Evolutionary conservation across 2,888 invertebrate genomes (phyloP).

Genomic region (Acanthosepion esculentum): DNA sequence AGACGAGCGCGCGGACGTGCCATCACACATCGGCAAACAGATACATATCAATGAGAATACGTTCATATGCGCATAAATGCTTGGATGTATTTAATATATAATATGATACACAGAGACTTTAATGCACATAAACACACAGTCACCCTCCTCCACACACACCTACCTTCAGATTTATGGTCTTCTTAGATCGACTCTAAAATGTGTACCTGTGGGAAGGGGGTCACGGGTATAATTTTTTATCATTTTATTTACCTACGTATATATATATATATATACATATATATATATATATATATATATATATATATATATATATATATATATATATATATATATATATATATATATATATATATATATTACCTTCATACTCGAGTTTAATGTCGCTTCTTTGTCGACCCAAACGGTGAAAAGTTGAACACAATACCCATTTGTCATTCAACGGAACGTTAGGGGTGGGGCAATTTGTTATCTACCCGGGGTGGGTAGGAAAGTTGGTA

Average conservation of each 20-base stretch:
- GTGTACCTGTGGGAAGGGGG: background rate
- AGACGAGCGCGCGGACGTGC: background rate
- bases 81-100: background rate
- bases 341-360: background rate
- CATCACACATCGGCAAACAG: background rate
- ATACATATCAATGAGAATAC: background rate
- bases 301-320: too few species aligned
- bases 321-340: too few species aligned
- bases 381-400: slow-evolving; percentile 21
- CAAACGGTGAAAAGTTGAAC: slow-evolving; percentile 11
- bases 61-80: background rate
- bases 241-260: too few species aligned
- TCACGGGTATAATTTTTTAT: background rate
- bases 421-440: background rate
- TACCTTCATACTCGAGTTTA: background rate
- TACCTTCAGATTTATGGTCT: background rate
- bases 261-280: too few species aligned
- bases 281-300: too few species aligned
- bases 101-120: background rate
- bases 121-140: background rate
- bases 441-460: background rate
- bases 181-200: background rate
- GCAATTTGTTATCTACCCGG: slow-evolving; percentile 33
- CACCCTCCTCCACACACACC: background rate
- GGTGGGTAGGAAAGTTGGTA: background rate